Evolutionary conservation across 1,140 invertebrate species (phyloP), one percentile per base, ranked within the genome.

Genomic region (Latrodectus geometricus): DNA sequence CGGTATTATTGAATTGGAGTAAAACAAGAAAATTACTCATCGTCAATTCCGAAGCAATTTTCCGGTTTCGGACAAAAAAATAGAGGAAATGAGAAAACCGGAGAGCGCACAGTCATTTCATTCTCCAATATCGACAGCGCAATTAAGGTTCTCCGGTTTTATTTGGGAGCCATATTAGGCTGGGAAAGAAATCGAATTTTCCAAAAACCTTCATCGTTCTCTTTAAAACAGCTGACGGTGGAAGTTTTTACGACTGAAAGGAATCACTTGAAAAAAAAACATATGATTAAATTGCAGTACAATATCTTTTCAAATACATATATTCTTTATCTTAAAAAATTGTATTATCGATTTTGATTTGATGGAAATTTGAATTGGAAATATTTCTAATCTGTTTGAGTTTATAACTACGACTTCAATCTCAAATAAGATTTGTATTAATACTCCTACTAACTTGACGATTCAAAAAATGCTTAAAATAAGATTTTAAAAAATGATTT

Each of bases 21-120:
- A 79, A 68, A 79, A 48, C 12, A 72, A 56, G 52, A 50, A 56
- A 81, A 72, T n/a, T 61, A 72, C 79, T 81, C 54, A 81, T 72
- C 79, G 79, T 61, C 79, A n/a, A 66, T 81, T 66, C 68, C 35
- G 70, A 81, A 81, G 79, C 68, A 81, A 81, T 81, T 81, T 81
- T 56, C 79, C 49, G 68, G 49, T 54, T 81, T 81, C 8, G 21
- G 48, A 23, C 35, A 79, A 79, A 66, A 15, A 81, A 72, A 50
- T 70, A 69, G 17, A 80, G 54, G 54, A 61, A 61, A 61, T 61
- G 54, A 17, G 49, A 76, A 50, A 70, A 81, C 17, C 23, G 49
- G 49, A 52, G 23, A 35, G 35, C 35, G 35, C 35, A 35, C 72
- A n/a, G 15, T 35, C 72, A 17, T 74, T 52, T 50, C 35, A 23